These are phyloP conservation scores for Cepaea hortensis DNA, from an alignment of 2,888 invertebrate species.

Conservation along the genomic window DNA sequence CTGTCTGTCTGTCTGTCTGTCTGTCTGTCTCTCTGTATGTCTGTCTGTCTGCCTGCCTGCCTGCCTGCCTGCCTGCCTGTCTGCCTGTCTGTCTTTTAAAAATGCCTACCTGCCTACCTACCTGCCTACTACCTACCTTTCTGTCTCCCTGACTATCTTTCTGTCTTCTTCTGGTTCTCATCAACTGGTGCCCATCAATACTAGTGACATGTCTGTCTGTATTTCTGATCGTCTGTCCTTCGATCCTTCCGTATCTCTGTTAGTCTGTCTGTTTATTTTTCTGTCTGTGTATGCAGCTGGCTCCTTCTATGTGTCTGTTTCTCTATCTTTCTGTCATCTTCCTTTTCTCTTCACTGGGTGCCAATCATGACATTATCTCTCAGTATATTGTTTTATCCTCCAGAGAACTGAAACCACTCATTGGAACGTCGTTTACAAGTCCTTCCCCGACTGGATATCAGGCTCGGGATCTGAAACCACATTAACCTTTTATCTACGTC, in stretches of 20 bases:
- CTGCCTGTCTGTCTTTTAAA: too few relatives aligned
- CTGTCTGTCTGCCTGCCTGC: background rate
- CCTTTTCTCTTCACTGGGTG: background rate
- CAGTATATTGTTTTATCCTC: too few relatives aligned
- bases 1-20: background rate
- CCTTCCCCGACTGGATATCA: too few relatives aligned
- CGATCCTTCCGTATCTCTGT: background rate
- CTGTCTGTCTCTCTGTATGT: background rate
- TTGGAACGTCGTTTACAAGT: too few relatives aligned
- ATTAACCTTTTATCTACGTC: too few relatives aligned
- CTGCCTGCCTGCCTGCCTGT: background rate
- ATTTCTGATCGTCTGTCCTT: background rate
- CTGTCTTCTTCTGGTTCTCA: background rate
- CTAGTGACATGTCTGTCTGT: background rate
- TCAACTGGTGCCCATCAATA: background rate
- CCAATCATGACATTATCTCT: too few relatives aligned
- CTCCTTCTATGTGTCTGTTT: background rate
- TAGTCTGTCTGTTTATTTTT: slow-evolving; percentile 21
- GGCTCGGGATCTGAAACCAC: too few relatives aligned
- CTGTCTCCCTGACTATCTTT: too few relatives aligned
- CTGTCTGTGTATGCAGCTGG: background rate
- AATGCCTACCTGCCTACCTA: background rate
- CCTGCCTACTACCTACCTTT: background rate
- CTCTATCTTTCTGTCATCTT: background rate
- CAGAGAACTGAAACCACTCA: too few relatives aligned